These are phyloP conservation scores for Diuraphis noxia DNA, from an alignment of 1,140 invertebrate species.

Conservation along the genomic window DNA sequence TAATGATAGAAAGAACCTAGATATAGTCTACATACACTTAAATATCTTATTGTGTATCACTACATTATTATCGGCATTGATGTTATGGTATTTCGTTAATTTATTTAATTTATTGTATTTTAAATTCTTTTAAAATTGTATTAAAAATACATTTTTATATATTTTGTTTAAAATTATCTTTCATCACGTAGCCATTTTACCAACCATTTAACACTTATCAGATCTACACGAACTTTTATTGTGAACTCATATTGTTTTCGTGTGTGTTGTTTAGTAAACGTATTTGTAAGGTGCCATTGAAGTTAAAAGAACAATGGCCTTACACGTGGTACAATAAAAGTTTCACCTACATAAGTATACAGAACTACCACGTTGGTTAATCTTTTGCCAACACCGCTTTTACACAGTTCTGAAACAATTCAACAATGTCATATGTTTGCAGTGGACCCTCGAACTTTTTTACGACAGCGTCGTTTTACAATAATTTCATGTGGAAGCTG, in stretches of 20 bases:
- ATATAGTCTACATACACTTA: background rate
- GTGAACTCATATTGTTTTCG: background rate
- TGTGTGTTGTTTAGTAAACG: background rate
- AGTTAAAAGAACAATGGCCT: conserved; percentile 5
- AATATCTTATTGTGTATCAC: too few species aligned
- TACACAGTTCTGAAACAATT: background rate
- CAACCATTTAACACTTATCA: too few species aligned
- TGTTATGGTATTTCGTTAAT: too few species aligned
- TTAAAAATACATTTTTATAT: too few species aligned
- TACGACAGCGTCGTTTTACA: background rate
- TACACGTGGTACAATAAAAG: background rate
- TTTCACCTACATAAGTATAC: background rate
- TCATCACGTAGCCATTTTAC: background rate
- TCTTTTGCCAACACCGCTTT: background rate
- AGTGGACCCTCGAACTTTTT: background rate
- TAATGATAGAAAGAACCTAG: background rate
- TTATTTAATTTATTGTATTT: too few species aligned
- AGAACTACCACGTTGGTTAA: background rate
- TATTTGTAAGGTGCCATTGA: background rate
- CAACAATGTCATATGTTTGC: conserved; percentile 25
- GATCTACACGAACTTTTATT: too few species aligned
- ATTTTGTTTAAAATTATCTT: too few species aligned
- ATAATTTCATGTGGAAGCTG: background rate
- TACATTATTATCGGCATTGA: too few species aligned
- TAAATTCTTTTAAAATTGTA: too few species aligned